These are phyloP conservation scores for Archips xylosteana DNA, from an alignment of 2,888 invertebrate species.

Conservation along the genomic window DNA sequence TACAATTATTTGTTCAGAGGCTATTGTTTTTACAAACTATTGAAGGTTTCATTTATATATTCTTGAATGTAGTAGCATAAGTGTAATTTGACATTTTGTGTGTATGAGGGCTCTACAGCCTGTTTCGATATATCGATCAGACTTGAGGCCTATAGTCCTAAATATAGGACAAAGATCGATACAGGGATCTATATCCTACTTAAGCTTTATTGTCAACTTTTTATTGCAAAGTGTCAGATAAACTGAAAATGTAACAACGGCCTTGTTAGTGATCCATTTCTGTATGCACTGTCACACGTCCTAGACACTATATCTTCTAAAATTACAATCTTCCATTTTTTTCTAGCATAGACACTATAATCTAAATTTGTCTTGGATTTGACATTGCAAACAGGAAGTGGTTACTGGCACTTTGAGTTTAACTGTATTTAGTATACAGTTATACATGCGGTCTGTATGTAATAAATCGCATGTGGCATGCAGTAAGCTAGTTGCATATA, in stretches of 20 bases:
- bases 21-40: constrained; percentile 34
- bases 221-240: too few relatives aligned
- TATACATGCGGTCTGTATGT: not conserved
- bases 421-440: not conserved
- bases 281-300: too few relatives aligned
- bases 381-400: not conserved
- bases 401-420: not conserved
- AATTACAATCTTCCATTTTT: constrained; percentile 1
- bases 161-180: not conserved
- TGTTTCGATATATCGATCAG: not conserved
- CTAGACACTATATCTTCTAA: too few relatives aligned
- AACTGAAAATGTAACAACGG: too few relatives aligned
- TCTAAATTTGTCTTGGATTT: not conserved
- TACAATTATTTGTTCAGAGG: not conserved
- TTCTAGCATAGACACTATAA: not conserved
- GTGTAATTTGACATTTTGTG: constrained; percentile 39
- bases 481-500: not conserved
- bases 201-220: not conserved
- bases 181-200: not conserved
- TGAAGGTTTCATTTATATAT: constrained; percentile 10
- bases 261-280: not conserved
- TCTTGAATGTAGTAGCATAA: constrained; percentile 33
- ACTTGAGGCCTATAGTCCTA: constrained; percentile 7
- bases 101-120: constrained; percentile 12
- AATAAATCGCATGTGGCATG: not conserved